phyloP scores from a whole-genome alignment of 1,140 invertebrate genomes.

The Eciton burchellii region DNA sequence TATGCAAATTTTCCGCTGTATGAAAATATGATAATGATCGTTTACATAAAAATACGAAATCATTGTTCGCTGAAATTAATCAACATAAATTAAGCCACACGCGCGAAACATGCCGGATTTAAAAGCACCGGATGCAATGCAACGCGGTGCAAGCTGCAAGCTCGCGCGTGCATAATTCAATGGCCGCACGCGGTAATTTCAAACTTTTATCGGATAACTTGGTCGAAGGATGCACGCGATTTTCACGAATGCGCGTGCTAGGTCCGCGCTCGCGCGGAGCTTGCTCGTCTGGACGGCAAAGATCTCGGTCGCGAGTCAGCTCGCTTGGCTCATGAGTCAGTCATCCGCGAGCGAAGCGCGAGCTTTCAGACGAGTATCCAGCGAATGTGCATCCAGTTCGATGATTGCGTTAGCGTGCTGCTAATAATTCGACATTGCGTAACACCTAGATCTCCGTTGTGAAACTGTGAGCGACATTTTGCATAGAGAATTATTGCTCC shows the following conservation, averaged over 20 bases:
- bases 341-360: too few species aligned
- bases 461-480: conserved; percentile 49
- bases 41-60: not conserved
- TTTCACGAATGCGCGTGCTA: conserved; percentile 17
- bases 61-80: not conserved
- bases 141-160: not conserved
- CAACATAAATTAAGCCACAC: not conserved
- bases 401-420: not conserved
- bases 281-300: not conserved
- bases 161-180: conserved; percentile 12
- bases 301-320: too few species aligned
- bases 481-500: conserved; percentile 63
- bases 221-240: not conserved
- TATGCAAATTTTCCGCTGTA: not conserved
- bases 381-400: not conserved
- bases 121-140: not conserved
- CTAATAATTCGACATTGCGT: conserved; percentile 54
- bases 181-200: not conserved
- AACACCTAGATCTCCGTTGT: conserved; percentile 41
- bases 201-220: conserved; percentile 20
- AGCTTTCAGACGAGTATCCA: not conserved
- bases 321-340: too few species aligned
- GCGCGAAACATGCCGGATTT: not conserved
- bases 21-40: not conserved
- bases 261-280: not conserved